Base-by-base conservation (phyloP, 2,113 vertebrate species). In the Larimichthys polyactis region DNA sequence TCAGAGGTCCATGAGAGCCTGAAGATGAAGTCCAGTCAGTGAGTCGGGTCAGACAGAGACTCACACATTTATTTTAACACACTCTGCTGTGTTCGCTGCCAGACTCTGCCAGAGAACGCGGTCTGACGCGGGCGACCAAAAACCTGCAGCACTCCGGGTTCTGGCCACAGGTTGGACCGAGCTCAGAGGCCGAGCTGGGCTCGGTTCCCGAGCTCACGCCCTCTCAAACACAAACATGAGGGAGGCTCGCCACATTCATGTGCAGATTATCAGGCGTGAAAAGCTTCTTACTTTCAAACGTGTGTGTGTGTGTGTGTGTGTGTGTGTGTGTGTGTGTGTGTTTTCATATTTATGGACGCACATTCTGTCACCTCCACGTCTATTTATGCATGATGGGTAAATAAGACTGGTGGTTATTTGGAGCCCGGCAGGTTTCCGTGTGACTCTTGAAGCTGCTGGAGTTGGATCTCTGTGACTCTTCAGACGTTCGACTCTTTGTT, bases 1-100 rank as follows among this genome's bases (percentile, higher is more conserved):
- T 92, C 91, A 90, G 87, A 92, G 93, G 87, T 92, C 91, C 82
- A 89, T 89, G 90, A 80, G 91, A 92, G 89, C 80, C 75, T 67
- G 83, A 85, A 84, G 82, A 86, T 49, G 20, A 83, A 62, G 79
- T 66, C 66, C 85, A 74, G 83, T 82, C 69, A 46, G 77, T 80
- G 71, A 87, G 80, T 40, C 36, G 36, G 36, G 36, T 40, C 36
- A 40, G 36, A 40, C 36, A 40, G 36, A 40, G 36, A 40, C 36
- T 9, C 36, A 40, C 36, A 40, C 6, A 80, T 92, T 92, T 92
- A 89, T 91, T 92, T 92, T 87, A 81, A 87, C 77, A 75, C 75
- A n/a, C 73, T 85, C 82, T 3, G 72, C 71, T 81, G 81, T 68
- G 29, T 65, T 43, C 44, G 9, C 8, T 89, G 87, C 90, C 87